phyloP scores from a whole-genome alignment of 2,888 invertebrate species.

The Epistrophe eligans region DNA sequence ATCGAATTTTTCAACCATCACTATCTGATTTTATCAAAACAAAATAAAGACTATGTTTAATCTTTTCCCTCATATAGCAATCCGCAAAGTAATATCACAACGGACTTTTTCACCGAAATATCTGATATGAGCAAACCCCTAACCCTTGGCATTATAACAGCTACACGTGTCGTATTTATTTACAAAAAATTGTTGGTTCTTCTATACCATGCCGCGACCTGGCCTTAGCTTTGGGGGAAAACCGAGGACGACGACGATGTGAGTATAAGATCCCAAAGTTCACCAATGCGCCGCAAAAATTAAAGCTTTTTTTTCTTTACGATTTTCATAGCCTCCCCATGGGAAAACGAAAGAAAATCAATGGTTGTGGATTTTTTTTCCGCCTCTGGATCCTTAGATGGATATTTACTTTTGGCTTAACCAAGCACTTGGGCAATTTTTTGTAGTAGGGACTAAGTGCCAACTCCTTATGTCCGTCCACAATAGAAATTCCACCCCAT shows the following conservation, averaged over 20 bases:
- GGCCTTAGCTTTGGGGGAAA: background rate
- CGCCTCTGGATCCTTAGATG: background rate
- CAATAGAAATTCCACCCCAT: background rate
- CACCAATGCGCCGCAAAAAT: slow-evolving; percentile 7
- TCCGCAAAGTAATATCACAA: background rate
- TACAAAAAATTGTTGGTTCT: slow-evolving; percentile 23
- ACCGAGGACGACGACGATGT: background rate
- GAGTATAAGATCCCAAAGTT: background rate
- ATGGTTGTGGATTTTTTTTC: slow-evolving; percentile 4
- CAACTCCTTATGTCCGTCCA: background rate
- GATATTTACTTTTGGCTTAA: slow-evolving; percentile 34
- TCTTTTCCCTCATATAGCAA: background rate
- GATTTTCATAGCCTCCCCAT: slow-evolving; percentile 7
- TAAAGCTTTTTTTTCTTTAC: slow-evolving; percentile 23
- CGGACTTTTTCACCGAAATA: slow-evolving; percentile 15
- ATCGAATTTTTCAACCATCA: slow-evolving; percentile 46
- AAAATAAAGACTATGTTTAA: background rate
- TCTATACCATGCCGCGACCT: background rate
- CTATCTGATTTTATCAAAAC: slow-evolving; percentile 35
- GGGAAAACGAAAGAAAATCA: background rate
- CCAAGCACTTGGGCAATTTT: slow-evolving; percentile 19
- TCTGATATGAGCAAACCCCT: slow-evolving; percentile 14
- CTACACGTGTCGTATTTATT: slow-evolving; percentile 67
- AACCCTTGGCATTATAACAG: slow-evolving; percentile 24
- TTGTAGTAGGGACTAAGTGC: background rate